Percentiles rank a stretch among this genome's conserved stretches.
phyloP scores from a whole-genome alignment of 2,888 invertebrate species.

The Brachypalpus laphriformis region DNA sequence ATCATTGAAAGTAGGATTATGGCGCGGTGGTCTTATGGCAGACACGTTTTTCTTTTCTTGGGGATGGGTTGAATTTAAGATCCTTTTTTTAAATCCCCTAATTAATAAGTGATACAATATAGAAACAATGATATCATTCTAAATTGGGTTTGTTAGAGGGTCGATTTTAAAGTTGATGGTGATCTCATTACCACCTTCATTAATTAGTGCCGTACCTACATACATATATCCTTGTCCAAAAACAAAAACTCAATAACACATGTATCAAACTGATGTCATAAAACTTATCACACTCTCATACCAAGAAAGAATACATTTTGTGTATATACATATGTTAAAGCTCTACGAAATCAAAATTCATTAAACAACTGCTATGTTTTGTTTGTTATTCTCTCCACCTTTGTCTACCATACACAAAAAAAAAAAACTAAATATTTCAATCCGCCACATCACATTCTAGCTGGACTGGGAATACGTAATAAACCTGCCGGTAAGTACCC shows the following conservation, averaged over 20 bases:
- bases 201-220: too few relatives aligned
- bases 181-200: too few relatives aligned
- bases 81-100: too few relatives aligned
- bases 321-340: not conserved
- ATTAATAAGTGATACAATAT: too few relatives aligned
- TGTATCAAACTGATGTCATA: not conserved
- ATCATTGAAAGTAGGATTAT: too few relatives aligned
- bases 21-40: too few relatives aligned
- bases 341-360: conserved; percentile 9
- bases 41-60: too few relatives aligned
- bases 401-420: conserved; percentile 9
- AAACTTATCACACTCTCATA: not conserved
- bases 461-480: conserved; percentile 75
- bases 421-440: conserved; percentile 31
- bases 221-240: not conserved
- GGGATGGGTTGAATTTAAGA: too few relatives aligned
- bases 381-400: conserved; percentile 54
- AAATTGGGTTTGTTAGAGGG: too few relatives aligned
- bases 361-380: conserved; percentile 38
- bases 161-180: too few relatives aligned
- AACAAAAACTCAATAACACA: not conserved
- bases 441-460: conserved; percentile 63
- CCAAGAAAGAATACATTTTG: not conserved
- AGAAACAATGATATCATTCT: too few relatives aligned
- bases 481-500: conserved; percentile 75